phyloP scores from a whole-genome alignment of 2,113 vertebrate species.

The Nannobrachium achirus region DNA sequence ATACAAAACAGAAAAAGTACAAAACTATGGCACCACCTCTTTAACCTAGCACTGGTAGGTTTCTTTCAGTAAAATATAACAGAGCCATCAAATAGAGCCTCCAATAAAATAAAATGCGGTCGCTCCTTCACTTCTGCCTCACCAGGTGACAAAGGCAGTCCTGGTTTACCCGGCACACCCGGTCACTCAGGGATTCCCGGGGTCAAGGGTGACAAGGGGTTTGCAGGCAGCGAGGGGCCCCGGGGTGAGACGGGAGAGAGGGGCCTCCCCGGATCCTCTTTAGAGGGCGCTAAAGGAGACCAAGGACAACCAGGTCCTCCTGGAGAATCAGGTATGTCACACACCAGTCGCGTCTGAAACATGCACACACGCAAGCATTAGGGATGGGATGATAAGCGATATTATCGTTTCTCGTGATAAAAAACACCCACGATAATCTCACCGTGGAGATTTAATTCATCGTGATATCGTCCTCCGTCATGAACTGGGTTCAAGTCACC shows the following conservation, averaged over 20 bases:
- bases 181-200: slow-evolving; percentile 91
- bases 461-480: no score
- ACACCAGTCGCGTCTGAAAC: neutral
- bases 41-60: no score
- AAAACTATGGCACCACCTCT: no score
- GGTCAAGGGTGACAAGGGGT: slow-evolving; percentile 90
- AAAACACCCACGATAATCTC: no score
- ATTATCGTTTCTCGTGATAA: no score
- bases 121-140: slow-evolving; percentile 1
- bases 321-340: slow-evolving; percentile 86
- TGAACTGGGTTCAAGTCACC: no score
- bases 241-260: slow-evolving; percentile 85
- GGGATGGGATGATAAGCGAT: no score
- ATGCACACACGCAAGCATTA: no score
- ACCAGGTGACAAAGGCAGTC: slow-evolving; percentile 88
- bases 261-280: slow-evolving; percentile 81
- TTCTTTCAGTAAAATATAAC: no score
- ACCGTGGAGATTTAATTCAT: no score
- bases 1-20: no score
- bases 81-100: neutral
- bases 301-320: slow-evolving; percentile 84
- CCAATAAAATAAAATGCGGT: neutral
- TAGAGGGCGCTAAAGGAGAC: slow-evolving; percentile 92
- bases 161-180: slow-evolving; percentile 89
- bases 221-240: slow-evolving; percentile 78